Evolutionary conservation across 2,113 vertebrate species (phyloP).

Genomic region (Strix aluco): DNA sequence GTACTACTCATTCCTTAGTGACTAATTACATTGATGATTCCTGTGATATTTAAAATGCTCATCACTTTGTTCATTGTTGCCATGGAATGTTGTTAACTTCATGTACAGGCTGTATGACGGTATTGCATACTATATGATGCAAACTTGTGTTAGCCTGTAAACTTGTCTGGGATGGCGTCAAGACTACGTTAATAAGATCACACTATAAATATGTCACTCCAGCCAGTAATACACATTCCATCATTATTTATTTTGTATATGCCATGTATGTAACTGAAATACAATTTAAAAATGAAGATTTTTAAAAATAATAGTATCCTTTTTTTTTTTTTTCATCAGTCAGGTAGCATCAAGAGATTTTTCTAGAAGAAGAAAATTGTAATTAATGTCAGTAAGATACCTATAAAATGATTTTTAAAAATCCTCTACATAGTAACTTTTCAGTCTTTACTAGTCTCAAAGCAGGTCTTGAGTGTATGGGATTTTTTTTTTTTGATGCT

Average conservation of each 20-base stretch:
- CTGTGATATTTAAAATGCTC: background rate
- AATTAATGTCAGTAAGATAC: background rate
- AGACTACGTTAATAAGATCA: background rate
- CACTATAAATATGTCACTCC: background rate
- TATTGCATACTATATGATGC: background rate
- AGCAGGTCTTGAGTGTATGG: background rate
- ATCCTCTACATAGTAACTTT: background rate
- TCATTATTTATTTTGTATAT: background rate
- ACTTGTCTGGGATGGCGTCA: background rate
- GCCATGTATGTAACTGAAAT: background rate
- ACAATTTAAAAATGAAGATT: background rate
- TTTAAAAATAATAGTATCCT: background rate
- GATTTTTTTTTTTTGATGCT: background rate
- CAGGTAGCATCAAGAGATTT: background rate
- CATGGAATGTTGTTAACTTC: background rate
- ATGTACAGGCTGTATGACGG: background rate
- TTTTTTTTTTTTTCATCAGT: background rate
- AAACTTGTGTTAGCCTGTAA: background rate
- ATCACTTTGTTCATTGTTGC: background rate
- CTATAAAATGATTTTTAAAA: background rate
- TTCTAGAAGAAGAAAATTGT: background rate
- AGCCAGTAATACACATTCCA: background rate
- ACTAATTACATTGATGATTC: constrained; percentile 5
- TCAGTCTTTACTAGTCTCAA: background rate
- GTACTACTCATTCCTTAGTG: background rate